A percentile compares a stretch with the other conserved stretches of the same genome.
Evolutionary conservation across 2,888 invertebrate species (phyloP).

Genomic region (Luperina testacea): DNA sequence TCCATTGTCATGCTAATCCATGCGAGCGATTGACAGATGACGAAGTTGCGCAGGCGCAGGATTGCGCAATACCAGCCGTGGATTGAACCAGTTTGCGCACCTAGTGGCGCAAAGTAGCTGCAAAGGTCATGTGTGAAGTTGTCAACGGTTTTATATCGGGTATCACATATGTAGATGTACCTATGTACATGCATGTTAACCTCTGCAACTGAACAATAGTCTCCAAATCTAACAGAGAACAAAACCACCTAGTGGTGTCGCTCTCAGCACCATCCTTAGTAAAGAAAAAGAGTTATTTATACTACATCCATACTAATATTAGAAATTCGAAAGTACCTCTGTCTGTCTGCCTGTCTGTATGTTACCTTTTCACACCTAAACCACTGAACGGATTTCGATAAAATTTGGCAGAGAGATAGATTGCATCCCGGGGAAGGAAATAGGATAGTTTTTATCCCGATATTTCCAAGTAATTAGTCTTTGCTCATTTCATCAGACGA

Average conservation of each 20-base stretch:
- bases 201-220: background rate
- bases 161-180: slow-evolving; percentile 19
- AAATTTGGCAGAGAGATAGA: too few relatives aligned
- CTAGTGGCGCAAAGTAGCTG: slow-evolving; percentile 64
- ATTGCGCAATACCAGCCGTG: slow-evolving; percentile 69
- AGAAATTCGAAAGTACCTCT: too few relatives aligned
- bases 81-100: slow-evolving; percentile 69
- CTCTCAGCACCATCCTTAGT: background rate
- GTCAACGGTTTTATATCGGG: slow-evolving; percentile 41
- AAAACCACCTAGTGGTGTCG: too few relatives aligned
- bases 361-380: too few relatives aligned
- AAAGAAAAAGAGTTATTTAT: background rate
- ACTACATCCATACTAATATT: background rate
- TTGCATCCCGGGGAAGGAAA: too few relatives aligned
- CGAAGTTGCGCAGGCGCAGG: slow-evolving; percentile 76
- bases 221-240: background rate
- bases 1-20: slow-evolving; percentile 86
- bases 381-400: too few relatives aligned
- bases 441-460: too few relatives aligned
- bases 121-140: slow-evolving; percentile 72
- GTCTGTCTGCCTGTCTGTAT: too few relatives aligned
- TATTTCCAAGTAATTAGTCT: background rate
- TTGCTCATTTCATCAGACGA: slow-evolving; percentile 4
- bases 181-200: background rate
- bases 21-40: slow-evolving; percentile 82